Base-by-base conservation (phyloP, 1,140 invertebrate species). In the Protaetia brevitarsis region DNA sequence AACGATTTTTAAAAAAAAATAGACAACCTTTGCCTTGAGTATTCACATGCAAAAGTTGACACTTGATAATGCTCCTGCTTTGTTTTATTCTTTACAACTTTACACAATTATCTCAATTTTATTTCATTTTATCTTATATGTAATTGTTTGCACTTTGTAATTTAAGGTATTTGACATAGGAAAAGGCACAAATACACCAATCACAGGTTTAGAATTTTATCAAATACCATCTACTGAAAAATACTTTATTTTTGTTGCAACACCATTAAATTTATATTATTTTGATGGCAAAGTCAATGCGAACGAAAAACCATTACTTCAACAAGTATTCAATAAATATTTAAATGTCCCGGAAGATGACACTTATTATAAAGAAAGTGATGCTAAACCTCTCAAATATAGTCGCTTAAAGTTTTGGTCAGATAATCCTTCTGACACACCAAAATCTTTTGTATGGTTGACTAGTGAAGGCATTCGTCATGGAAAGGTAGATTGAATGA, bases 361-460 rank as follows among this genome's bases (percentile, higher is more conserved):
- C 66, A 83, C 84, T 63, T 93, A 87, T 70, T 85, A 88, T 69
- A 89, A 94, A 72, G 82, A 92, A 30, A 87, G 88, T 23, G 84
- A 87, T 23, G 79, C 93, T 21, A 85, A 85, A 36, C 92, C 89
- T 77, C 79, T 93, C 23, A 86, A 85, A 36, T 92, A 90, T 77
- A 96, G 94, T 1, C 86, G 87, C 74, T 81, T 97, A 30, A 88
- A 92, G 69, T 89, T 95, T 69, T 94, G 85, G 79, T 90, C 88
- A 71, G 85, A 89, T 69, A 84, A 85, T 65, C 83, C 82, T 72
- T 81, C 82, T 11, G 45, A 31, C 66, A 82, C 84, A 61, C 90
- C 92, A 11, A 88, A 87, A 75, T 84, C 85, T n/a, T 94, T 95
- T 83, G 91, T 90, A 3, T 96, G 94, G 94, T 81, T 95, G 67